These are phyloP conservation scores for Ceratosolen fusciceps DNA, from an alignment of 1,140 invertebrate genomes.

Conservation along the genomic window DNA sequence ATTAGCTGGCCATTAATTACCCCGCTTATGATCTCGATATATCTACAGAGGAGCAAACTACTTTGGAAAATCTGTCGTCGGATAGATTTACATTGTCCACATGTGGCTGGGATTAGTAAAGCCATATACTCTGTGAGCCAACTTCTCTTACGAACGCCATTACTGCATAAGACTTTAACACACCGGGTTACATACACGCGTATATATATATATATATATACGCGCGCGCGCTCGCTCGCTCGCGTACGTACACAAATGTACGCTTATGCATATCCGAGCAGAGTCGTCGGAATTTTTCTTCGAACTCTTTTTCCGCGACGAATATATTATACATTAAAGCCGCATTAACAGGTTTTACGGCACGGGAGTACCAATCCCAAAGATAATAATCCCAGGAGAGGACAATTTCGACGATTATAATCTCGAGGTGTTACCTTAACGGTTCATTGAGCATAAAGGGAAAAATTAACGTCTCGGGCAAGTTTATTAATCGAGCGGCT, in stretches of 20 bases:
- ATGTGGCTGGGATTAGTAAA: slow-evolving; percentile 53
- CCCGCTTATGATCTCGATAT: slow-evolving; percentile 59
- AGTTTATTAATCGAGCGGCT: neutral
- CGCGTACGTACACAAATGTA: too few species aligned
- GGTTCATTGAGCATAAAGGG: neutral
- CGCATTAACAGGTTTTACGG: neutral
- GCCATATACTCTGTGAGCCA: slow-evolving; percentile 56
- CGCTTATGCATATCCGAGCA: neutral
- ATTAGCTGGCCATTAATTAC: slow-evolving; percentile 63
- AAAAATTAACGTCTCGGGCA: neutral
- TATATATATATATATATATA: neutral
- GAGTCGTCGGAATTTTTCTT: neutral
- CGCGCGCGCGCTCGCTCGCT: neutral
- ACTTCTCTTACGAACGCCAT: slow-evolving; percentile 46
- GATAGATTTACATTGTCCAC: slow-evolving; percentile 54
- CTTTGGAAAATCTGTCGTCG: slow-evolving; percentile 54
- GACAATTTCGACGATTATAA: neutral
- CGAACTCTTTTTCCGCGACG: neutral
- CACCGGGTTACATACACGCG: too few species aligned
- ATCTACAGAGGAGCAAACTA: slow-evolving; percentile 43
- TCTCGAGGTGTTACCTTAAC: neutral
- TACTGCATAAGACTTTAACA: slow-evolving; percentile 22
- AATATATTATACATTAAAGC: slow-evolving; percentile 16
- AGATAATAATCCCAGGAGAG: neutral
- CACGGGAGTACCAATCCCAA: neutral